Evolutionary conservation across 2,113 vertebrate species (phyloP).

Genomic region (Bubo blakistoni): DNA sequence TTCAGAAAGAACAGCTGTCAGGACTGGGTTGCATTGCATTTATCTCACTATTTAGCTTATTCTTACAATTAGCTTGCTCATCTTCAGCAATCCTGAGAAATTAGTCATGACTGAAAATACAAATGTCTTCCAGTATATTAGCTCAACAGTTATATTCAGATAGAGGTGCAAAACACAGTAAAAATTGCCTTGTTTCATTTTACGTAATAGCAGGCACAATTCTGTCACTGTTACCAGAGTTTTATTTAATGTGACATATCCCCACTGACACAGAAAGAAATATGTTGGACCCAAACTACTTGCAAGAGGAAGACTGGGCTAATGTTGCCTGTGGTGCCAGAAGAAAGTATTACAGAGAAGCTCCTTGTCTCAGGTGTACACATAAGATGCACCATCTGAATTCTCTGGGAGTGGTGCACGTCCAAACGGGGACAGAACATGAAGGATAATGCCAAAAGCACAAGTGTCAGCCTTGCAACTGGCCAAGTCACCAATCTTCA

Average conservation of each 20-base stretch:
- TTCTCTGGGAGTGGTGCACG: rapidly evolving
- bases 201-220: not conserved
- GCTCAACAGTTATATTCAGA: not conserved
- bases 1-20: not conserved
- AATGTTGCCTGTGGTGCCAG: not conserved
- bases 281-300: not conserved
- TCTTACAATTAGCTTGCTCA: not conserved
- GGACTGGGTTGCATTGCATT: not conserved
- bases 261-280: not conserved
- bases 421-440: not conserved
- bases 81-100: not conserved
- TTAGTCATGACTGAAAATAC: not conserved
- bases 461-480: not conserved
- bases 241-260: not conserved
- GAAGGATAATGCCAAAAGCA: not conserved
- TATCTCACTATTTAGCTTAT: not conserved
- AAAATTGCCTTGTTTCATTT: not conserved
- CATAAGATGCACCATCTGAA: rapidly evolving
- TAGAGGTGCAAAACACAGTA: not conserved
- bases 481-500: not conserved
- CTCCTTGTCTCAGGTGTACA: not conserved
- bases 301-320: not conserved
- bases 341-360: not conserved
- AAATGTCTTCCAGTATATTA: not conserved
- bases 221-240: not conserved